phyloP scores from a whole-genome alignment of 2,113 vertebrate genomes.

The Stigmatopora argus region DNA sequence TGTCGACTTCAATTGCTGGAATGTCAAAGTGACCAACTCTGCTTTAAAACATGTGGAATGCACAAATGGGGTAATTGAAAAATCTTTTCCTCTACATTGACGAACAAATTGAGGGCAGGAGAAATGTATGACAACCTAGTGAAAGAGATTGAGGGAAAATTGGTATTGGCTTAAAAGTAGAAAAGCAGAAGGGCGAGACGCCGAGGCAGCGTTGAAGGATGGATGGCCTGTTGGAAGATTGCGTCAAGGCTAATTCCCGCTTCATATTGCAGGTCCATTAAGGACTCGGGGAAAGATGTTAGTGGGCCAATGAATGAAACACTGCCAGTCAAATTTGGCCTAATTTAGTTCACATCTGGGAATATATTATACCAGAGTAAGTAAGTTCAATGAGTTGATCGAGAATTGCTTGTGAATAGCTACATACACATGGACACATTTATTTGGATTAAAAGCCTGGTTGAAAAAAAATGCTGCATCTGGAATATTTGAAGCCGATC shows the following conservation, averaged over 20 bases:
- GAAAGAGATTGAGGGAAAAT: constrained; percentile 42
- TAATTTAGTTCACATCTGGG: constrained; percentile 1
- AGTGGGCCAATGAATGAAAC: constrained; percentile 6
- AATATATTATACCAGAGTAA: constrained; percentile 2
- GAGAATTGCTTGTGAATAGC: constrained; percentile 2
- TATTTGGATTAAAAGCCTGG: no score
- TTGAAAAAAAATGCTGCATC: no score
- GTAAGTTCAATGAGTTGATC: constrained; percentile 7
- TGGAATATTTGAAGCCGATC: no score
- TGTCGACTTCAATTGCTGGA: not conserved
- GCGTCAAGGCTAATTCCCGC: constrained; percentile 32
- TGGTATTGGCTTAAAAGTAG: constrained; percentile 25
- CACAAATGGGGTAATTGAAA: not conserved
- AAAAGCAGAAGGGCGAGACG: constrained; percentile 51
- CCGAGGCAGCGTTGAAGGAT: constrained; percentile 31
- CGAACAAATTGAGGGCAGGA: not conserved
- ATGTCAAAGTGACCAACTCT: not conserved
- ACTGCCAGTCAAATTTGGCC: not conserved
- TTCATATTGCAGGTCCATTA: constrained; percentile 39
- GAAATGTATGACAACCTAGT: constrained; percentile 14
- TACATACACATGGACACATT: no score
- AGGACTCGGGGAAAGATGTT: constrained; percentile 1
- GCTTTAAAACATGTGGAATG: not conserved
- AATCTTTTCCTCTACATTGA: not conserved
- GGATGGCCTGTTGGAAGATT: constrained; percentile 23